Conservation (phyloP, 1,140 invertebrate species). For the Eumeta japonica region DNA sequence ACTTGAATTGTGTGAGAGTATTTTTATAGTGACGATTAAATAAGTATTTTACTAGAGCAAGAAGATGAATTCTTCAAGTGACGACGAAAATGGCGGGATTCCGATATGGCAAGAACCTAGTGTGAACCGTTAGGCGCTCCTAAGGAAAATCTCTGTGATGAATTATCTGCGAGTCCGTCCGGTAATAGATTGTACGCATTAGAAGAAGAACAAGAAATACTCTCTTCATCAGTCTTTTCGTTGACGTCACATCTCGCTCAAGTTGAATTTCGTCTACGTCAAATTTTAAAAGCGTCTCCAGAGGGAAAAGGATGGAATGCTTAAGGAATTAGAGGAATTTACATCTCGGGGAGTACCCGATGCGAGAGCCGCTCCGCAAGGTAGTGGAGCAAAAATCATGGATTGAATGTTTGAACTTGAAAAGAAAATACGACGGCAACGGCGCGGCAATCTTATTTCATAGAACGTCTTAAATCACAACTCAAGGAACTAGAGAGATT, state of each 20-base stretch:
- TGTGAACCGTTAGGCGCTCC: conserved; percentile 80
- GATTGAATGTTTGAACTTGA: conserved; percentile 45
- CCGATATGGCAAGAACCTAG: conserved; percentile 64
- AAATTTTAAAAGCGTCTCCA: conserved; percentile 87
- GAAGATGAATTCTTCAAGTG: too few species aligned
- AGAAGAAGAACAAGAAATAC: conserved; percentile 93
- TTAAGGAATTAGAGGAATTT: conserved; percentile 96
- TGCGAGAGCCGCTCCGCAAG: conserved; percentile 50
- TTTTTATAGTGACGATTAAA: too few species aligned
- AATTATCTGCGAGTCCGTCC: conserved; percentile 22
- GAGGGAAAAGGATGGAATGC: conserved; percentile 80
- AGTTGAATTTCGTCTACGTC: conserved; percentile 92
- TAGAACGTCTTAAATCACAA: conserved; percentile 87
- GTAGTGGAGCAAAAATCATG: conserved; percentile 36
- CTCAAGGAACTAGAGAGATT: conserved; percentile 92
- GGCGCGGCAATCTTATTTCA: conserved; percentile 60
- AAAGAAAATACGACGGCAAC: conserved; percentile 44
- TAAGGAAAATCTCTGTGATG: conserved; percentile 58
- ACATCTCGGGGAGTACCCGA: conserved; percentile 92
- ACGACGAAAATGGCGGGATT: conserved; percentile 39
- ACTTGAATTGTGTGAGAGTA: too few species aligned
- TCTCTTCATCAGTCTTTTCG: conserved; percentile 95
- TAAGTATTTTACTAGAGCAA: too few species aligned
- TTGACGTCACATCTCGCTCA: conserved; percentile 98
- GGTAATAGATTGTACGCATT: conserved; percentile 67